Conservation (phyloP, 1,140 invertebrate genomes). For the Homalodisca vitripennis region DNA sequence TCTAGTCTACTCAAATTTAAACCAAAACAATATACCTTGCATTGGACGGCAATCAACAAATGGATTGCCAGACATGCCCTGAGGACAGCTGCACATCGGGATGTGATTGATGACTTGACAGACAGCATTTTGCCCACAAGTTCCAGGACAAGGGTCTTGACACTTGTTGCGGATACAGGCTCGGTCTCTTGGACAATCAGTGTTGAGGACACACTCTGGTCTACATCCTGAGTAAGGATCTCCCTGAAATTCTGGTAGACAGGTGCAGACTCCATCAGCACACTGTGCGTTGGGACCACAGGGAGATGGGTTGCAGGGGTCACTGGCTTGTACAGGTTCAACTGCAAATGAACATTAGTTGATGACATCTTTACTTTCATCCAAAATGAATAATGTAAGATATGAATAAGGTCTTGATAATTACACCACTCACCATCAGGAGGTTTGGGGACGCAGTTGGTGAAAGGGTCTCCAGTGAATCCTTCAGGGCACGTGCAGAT, state of each 20-base stretch:
- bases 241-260: conserved; percentile 60
- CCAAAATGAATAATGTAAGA: background rate
- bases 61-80: conserved; percentile 51
- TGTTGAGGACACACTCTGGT: conserved; percentile 69
- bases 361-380: background rate
- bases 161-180: conserved; percentile 74
- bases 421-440: conserved; percentile 46
- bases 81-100: conserved; percentile 49
- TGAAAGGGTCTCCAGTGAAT: conserved; percentile 69
- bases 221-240: conserved; percentile 71
- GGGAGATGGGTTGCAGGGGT: conserved; percentile 71
- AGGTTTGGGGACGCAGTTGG: conserved; percentile 50
- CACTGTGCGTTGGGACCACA: conserved; percentile 74
- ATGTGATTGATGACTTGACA: conserved; percentile 49
- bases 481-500: conserved; percentile 66
- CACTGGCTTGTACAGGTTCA: conserved; percentile 43
- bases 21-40: conserved; percentile 49
- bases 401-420: conserved; percentile 52
- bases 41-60: conserved; percentile 40
- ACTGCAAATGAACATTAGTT: background rate
- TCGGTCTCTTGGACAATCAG: conserved; percentile 66
- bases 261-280: conserved; percentile 58
- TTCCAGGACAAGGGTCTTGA: conserved; percentile 59
- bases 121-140: conserved; percentile 47
- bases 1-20: too few relatives aligned